These are phyloP conservation scores for Orius laevigatus DNA, from an alignment of 1,140 invertebrate species.

Conservation along the genomic window DNA sequence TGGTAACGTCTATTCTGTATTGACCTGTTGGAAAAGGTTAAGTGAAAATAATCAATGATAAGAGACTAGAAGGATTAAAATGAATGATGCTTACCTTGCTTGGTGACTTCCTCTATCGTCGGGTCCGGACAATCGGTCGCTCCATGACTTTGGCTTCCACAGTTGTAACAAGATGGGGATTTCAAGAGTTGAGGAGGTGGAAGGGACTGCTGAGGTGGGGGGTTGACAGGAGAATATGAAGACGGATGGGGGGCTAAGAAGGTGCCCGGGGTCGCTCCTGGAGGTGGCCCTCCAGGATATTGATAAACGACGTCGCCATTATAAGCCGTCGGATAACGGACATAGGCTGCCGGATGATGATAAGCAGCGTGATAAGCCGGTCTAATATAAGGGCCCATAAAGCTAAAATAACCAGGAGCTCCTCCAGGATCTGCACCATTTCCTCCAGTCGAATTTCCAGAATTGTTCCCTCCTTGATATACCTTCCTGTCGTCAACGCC, in stretches of 20 bases:
- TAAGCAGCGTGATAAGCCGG: not conserved
- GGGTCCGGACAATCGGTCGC: conserved; percentile 69
- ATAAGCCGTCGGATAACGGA: conserved; percentile 13
- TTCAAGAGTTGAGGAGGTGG: conserved; percentile 25
- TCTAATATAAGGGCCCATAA: conserved; percentile 1
- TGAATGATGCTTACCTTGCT: conserved; percentile 28
- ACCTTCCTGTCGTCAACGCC: not conserved
- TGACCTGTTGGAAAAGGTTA: no score
- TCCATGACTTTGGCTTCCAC: conserved; percentile 52
- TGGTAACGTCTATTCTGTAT: no score
- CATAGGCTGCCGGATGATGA: conserved; percentile 3
- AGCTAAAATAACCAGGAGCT: conserved; percentile 7
- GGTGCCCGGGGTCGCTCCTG: not conserved
- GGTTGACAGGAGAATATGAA: conserved; percentile 24
- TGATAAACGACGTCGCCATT: conserved; percentile 9
- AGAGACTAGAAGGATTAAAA: no score
- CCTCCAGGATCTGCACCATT: not conserved
- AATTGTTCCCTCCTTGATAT: conserved; percentile 11
- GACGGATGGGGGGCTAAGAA: conserved; percentile 2
- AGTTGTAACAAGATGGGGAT: conserved; percentile 43
- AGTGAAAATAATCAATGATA: no score
- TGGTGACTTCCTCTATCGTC: conserved; percentile 77
- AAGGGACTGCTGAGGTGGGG: conserved; percentile 32
- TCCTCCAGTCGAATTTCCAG: conserved; percentile 5
- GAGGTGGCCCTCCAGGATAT: not conserved